These are phyloP conservation scores for Aselliscus stoliczkanus DNA, from an alignment of 2,797 vertebrate genomes.

Conservation along the genomic window DNA sequence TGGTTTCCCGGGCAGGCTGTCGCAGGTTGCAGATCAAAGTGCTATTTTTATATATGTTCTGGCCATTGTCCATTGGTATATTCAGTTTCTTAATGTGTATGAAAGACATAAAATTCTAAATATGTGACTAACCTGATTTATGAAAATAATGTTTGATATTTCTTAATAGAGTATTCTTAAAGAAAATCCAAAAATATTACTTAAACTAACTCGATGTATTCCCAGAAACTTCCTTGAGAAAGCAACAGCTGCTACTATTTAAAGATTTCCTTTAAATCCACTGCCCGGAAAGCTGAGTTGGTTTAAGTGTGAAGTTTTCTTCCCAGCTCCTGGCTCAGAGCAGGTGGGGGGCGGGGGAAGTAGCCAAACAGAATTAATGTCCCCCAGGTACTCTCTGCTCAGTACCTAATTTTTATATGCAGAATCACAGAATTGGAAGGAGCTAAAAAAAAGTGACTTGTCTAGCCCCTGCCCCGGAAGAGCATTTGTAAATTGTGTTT, in stretches of 20 bases:
- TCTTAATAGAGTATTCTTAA: neutral
- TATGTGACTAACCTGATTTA: neutral
- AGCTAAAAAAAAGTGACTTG: neutral
- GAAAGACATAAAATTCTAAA: neutral
- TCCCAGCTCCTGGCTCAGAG: neutral
- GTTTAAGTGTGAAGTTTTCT: neutral
- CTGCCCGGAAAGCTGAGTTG: constrained; percentile 16
- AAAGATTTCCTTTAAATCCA: neutral
- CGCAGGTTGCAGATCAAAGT: neutral
- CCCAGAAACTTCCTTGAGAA: neutral
- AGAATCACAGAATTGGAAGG: neutral
- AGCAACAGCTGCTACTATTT: constrained; percentile 36
- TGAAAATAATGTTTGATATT: neutral
- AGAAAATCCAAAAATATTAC: neutral
- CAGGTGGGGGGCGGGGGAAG: neutral
- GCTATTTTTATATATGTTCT: neutral
- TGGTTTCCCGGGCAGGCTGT: neutral
- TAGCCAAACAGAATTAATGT: neutral
- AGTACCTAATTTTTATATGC: neutral
- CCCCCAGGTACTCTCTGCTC: neutral
- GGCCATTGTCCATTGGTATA: neutral
- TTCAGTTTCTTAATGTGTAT: neutral
- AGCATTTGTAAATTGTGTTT: neutral
- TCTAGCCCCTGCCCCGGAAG: neutral
- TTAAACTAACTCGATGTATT: neutral